phyloP scores from a whole-genome alignment of 2,888 invertebrate species.

The Cantharis nigra region DNA sequence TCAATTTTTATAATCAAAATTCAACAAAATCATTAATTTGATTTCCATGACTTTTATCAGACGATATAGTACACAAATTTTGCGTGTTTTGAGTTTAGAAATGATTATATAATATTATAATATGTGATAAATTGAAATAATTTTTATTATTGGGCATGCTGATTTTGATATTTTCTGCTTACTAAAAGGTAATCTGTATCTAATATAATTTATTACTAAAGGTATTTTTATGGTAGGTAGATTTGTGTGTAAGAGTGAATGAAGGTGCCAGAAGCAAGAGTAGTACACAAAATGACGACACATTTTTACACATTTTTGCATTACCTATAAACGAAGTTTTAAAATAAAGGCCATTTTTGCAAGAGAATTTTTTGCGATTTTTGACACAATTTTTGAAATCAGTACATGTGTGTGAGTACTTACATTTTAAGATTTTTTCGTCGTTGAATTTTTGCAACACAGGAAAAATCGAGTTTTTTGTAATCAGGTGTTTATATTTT shows the following conservation, averaged over 20 bases:
- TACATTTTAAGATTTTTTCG: constrained; percentile 39
- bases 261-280: constrained; percentile 25
- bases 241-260: constrained; percentile 14
- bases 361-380: constrained; percentile 32
- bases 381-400: constrained; percentile 52
- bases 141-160: not conserved
- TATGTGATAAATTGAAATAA: not conserved
- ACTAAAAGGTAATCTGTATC: not conserved
- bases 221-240: not conserved
- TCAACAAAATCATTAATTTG: too few species aligned
- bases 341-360: constrained; percentile 36
- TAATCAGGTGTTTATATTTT: constrained; percentile 40
- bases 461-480: constrained; percentile 43
- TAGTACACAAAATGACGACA: constrained; percentile 28
- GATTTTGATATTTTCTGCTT: constrained; percentile 1
- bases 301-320: constrained; percentile 38
- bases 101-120: not conserved
- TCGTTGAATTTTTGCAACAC: constrained; percentile 59
- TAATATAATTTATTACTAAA: not conserved
- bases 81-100: not conserved
- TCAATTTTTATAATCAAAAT: too few species aligned
- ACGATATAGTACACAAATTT: not conserved
- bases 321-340: constrained; percentile 32
- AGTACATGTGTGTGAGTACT: constrained; percentile 73
- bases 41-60: not conserved